Conservation (phyloP, 2,113 vertebrate genomes). For the Mus pahari region DNA sequence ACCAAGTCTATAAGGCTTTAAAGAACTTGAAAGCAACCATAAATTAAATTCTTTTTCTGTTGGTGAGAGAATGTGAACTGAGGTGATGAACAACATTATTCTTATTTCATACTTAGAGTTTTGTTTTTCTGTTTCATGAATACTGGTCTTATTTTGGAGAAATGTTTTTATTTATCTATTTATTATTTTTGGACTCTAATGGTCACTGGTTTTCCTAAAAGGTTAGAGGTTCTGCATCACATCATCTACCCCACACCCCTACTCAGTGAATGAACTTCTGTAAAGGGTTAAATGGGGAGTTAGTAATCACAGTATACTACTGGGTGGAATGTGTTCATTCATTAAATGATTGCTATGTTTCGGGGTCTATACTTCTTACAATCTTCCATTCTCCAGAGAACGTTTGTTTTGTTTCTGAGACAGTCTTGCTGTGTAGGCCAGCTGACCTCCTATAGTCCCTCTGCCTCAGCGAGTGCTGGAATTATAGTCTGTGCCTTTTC, state of each 20-base stretch:
- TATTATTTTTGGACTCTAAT: not conserved
- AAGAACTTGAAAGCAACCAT: constrained; percentile 29
- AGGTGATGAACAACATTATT: not conserved
- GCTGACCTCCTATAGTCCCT: not conserved
- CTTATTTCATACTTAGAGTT: not conserved
- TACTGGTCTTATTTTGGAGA: constrained; percentile 19
- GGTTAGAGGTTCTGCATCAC: not conserved
- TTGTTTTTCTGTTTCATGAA: not conserved
- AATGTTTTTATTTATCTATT: not conserved
- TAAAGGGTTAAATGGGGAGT: not conserved
- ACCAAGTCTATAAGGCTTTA: not conserved
- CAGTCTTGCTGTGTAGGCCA: not conserved
- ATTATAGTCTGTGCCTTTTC: not conserved
- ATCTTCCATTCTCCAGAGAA: constrained; percentile 7
- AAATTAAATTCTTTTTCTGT: not conserved
- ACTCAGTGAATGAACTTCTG: not conserved
- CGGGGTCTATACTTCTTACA: not conserved
- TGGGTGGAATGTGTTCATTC: not conserved
- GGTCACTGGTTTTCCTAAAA: not conserved
- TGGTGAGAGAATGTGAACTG: not conserved
- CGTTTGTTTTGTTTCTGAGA: not conserved
- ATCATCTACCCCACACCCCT: not conserved
- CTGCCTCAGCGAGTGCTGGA: not conserved
- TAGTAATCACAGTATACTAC: not conserved
- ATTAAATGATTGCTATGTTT: constrained; percentile 6